phyloP scores from a whole-genome alignment of 2,888 invertebrate genomes.

The Leptinotarsa rubiginosa region DNA sequence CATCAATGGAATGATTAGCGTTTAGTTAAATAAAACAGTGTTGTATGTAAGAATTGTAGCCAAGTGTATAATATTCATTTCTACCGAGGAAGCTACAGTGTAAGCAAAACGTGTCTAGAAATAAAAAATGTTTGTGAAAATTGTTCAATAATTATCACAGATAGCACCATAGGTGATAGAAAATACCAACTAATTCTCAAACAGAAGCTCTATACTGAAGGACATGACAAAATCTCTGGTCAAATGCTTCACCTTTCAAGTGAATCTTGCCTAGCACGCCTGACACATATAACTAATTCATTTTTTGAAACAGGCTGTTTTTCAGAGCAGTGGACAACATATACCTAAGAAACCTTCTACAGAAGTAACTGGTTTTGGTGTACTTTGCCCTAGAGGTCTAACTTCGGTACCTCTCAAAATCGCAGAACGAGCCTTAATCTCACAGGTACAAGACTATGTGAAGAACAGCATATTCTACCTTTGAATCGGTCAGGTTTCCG shows the following conservation, averaged over 20 bases:
- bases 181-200: neutral
- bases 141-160: too few species aligned
- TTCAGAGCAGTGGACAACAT: neutral
- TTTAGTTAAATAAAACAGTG: too few species aligned
- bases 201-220: neutral
- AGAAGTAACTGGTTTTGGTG: neutral
- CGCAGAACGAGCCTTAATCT: neutral
- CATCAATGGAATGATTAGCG: too few species aligned
- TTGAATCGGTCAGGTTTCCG: neutral
- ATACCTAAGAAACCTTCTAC: neutral
- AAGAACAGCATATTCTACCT: neutral
- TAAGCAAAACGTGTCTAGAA: too few species aligned
- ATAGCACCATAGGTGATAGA: too few species aligned
- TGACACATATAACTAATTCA: neutral
- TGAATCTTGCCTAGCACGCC: neutral
- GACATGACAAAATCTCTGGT: neutral
- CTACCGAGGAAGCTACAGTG: too few species aligned
- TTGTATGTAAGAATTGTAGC: too few species aligned
- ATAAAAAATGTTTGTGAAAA: too few species aligned
- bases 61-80: too few species aligned
- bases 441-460: neutral
- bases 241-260: neutral
- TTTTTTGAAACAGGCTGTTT: neutral
- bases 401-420: neutral
- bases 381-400: neutral